A percentile compares a stretch with the other conserved stretches of the same genome.
phyloP scores from a whole-genome alignment of 2,113 vertebrate genomes.

The Hippocampus zosterae region DNA sequence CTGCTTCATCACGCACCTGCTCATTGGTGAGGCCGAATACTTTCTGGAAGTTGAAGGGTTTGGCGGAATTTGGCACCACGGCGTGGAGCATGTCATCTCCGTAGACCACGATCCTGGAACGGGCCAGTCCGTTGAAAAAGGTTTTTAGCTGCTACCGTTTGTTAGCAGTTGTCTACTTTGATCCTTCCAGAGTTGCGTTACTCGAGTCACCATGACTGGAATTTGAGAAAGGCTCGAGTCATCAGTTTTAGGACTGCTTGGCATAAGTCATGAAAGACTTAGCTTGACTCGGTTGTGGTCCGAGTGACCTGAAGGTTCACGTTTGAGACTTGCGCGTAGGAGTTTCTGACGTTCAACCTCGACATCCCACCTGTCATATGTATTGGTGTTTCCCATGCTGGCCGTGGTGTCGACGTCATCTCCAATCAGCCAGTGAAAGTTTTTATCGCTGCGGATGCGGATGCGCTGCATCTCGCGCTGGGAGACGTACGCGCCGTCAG shows the following conservation, averaged over 20 bases:
- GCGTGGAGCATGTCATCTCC: conserved; percentile 65
- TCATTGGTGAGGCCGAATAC: conserved; percentile 52
- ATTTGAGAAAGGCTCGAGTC: background rate
- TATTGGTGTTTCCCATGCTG: conserved; percentile 52
- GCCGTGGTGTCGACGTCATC: conserved; percentile 73
- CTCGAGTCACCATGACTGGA: background rate
- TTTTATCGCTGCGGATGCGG: conserved; percentile 56
- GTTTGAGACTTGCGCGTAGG: background rate
- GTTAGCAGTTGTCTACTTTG: background rate
- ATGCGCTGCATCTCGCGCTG: conserved; percentile 62
- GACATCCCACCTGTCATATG: conserved; percentile 65
- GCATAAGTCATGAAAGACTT: background rate
- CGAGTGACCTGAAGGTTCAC: background rate
- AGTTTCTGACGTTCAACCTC: background rate
- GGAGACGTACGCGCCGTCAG: conserved; percentile 62
- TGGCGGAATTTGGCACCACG: conserved; percentile 66
- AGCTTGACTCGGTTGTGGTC: background rate
- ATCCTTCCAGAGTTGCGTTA: background rate
- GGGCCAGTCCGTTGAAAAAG: no score
- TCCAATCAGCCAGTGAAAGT: conserved; percentile 73
- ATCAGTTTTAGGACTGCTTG: background rate
- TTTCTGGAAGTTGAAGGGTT: conserved; percentile 75
- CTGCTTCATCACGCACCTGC: conserved; percentile 52
- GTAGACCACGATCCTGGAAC: conserved; percentile 76
- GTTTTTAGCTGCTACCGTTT: background rate